A percentile compares a stretch with the other conserved stretches of the same genome.
phyloP scores from a whole-genome alignment of 2,113 vertebrate species.

The Coreoperca whiteheadi region DNA sequence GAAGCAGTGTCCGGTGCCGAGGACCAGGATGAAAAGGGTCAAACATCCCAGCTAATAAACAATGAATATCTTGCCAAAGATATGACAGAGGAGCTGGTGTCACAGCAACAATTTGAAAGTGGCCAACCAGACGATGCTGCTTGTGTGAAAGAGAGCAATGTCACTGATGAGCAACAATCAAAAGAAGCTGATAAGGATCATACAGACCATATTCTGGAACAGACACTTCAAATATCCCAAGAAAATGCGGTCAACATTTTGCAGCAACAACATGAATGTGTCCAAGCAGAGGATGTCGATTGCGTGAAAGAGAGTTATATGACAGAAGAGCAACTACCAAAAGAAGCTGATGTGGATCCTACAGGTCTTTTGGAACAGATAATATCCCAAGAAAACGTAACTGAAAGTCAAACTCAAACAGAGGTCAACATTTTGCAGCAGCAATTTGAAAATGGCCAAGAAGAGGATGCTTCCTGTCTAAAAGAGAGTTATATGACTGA shows the following conservation, averaged over 20 bases:
- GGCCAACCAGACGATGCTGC: background rate
- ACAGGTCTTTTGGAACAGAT: background rate
- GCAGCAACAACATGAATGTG: constrained; percentile 22
- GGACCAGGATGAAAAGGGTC: constrained; percentile 15
- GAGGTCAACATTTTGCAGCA: constrained; percentile 7
- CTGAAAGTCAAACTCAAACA: constrained; percentile 9
- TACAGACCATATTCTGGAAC: background rate
- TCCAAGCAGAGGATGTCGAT: constrained; percentile 23
- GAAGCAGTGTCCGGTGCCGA: background rate
- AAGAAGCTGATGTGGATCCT: constrained; percentile 6
- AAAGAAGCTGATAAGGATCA: background rate
- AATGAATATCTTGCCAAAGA: constrained; percentile 9
- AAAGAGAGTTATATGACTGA: constrained; percentile 22
- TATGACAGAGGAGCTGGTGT: background rate
- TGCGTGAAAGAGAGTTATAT: constrained; percentile 2
- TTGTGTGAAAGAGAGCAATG: background rate
- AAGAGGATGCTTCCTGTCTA: background rate
- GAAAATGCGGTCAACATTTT: constrained; percentile 5
- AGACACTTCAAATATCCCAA: background rate
- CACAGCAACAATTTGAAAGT: constrained; percentile 11
- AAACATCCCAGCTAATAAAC: constrained; percentile 12
- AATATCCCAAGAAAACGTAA: constrained; percentile 4
- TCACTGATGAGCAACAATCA: constrained; percentile 19
- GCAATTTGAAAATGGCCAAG: background rate
- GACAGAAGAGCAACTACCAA: constrained; percentile 14